Percentiles rank a stretch among this genome's conserved stretches.
Conservation (phyloP, 2,797 vertebrate species). For the Tapera naevia region DNA sequence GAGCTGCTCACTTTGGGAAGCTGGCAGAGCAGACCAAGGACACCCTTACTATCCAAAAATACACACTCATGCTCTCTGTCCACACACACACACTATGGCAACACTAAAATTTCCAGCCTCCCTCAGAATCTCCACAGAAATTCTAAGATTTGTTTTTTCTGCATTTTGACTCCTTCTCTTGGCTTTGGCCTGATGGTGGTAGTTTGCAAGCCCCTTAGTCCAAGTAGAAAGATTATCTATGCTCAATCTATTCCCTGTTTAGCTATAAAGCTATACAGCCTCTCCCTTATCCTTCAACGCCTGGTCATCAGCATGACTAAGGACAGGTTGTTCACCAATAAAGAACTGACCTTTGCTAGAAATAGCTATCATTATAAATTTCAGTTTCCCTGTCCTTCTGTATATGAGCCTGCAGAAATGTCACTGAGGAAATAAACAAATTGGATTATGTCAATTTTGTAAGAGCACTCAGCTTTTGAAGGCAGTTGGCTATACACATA, state of each 20-base stretch:
- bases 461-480: background rate
- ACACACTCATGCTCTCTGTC: fast-evolving
- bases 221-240: background rate
- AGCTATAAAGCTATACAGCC: slow-evolving; percentile 1
- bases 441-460: slow-evolving; percentile 3
- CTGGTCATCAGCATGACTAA: slow-evolving; percentile 42
- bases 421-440: slow-evolving; percentile 28
- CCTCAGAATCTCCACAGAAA: background rate
- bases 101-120: background rate
- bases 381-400: background rate
- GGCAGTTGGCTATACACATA: background rate
- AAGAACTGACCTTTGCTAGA: slow-evolving; percentile 57
- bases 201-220: background rate
- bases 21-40: background rate
- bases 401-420: slow-evolving; percentile 32
- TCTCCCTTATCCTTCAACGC: background rate
- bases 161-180: background rate
- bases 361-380: slow-evolving; percentile 47
- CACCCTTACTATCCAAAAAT: background rate
- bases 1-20: background rate
- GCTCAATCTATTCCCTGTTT: background rate
- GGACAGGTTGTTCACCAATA: slow-evolving; percentile 40
- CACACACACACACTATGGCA: fast-evolving
- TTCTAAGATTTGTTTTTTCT: background rate
- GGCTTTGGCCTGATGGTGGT: background rate